Percentiles rank a stretch among this genome's conserved stretches.
phyloP scores from a whole-genome alignment of 1,140 invertebrate species.

The Belonocnema kinseyi region DNA sequence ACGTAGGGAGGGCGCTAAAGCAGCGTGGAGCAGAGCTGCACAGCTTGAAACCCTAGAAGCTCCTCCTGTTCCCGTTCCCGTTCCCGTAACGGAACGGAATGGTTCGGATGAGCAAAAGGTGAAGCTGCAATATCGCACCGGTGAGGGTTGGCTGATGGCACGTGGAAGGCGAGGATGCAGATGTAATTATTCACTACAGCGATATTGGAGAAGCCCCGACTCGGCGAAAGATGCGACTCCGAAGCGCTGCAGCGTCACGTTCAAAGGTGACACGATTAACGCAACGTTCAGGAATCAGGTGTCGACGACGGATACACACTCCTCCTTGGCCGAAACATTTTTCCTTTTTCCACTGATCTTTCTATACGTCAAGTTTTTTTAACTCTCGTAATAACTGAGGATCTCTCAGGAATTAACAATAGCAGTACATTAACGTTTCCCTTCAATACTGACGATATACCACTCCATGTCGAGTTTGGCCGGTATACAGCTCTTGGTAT shows the following conservation, averaged over 20 bases:
- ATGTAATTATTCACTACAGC: slow-evolving; percentile 55
- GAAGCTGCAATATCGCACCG: slow-evolving; percentile 42
- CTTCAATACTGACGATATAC: too few species aligned
- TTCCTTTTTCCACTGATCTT: not conserved
- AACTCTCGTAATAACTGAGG: too few species aligned
- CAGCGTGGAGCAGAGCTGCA: slow-evolving; percentile 43
- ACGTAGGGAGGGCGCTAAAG: slow-evolving; percentile 32
- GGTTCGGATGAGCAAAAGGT: slow-evolving; percentile 64
- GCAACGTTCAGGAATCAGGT: slow-evolving; percentile 26
- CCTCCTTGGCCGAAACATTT: slow-evolving; percentile 22
- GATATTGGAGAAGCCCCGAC: slow-evolving; percentile 53
- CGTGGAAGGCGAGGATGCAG: slow-evolving; percentile 47
- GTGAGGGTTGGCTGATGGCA: slow-evolving; percentile 38
- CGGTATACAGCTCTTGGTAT: too few species aligned
- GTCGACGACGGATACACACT: slow-evolving; percentile 11
- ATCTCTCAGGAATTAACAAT: too few species aligned
- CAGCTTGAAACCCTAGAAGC: slow-evolving; percentile 63
- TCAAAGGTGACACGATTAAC: slow-evolving; percentile 44
- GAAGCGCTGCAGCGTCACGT: slow-evolving; percentile 40
- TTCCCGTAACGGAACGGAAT: slow-evolving; percentile 56
- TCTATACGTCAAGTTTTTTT: not conserved
- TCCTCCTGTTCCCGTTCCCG: not conserved
- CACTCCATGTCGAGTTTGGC: too few species aligned
- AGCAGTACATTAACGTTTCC: too few species aligned
- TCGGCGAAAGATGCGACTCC: slow-evolving; percentile 42